These are phyloP conservation scores for Cossypha caffra DNA, from an alignment of 2,797 vertebrate species.

Conservation along the genomic window DNA sequence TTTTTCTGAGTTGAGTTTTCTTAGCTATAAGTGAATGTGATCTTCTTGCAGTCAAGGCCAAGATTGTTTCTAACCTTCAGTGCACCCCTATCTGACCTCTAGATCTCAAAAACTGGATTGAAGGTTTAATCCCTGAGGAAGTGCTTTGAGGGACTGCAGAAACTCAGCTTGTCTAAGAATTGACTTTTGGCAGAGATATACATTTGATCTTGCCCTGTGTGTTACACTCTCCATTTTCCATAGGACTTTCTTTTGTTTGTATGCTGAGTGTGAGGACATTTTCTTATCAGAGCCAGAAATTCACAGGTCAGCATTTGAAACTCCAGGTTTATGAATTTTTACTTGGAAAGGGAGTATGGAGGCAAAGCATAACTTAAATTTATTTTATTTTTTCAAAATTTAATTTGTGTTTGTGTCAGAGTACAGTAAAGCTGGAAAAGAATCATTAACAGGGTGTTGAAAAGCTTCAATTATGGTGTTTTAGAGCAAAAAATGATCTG, in stretches of 20 bases:
- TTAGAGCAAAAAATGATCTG: background rate
- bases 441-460: background rate
- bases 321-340: background rate
- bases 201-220: background rate
- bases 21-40: background rate
- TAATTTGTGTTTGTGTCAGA: background rate
- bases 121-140: background rate
- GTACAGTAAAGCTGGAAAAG: background rate
- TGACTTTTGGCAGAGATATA: background rate
- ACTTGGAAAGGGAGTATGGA: background rate
- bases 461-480: background rate
- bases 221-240: fast-evolving
- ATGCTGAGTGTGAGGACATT: background rate
- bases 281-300: background rate
- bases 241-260: background rate
- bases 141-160: background rate
- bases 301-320: background rate
- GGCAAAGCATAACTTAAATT: background rate
- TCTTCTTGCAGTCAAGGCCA: background rate
- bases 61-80: background rate
- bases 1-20: background rate
- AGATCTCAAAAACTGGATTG: background rate
- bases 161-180: background rate
- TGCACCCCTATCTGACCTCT: background rate
- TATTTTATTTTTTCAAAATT: background rate